A percentile compares a stretch with the other conserved stretches of the same genome.
These are phyloP conservation scores for Protaetia brevitarsis DNA, from an alignment of 1,140 invertebrate species.

Conservation along the genomic window DNA sequence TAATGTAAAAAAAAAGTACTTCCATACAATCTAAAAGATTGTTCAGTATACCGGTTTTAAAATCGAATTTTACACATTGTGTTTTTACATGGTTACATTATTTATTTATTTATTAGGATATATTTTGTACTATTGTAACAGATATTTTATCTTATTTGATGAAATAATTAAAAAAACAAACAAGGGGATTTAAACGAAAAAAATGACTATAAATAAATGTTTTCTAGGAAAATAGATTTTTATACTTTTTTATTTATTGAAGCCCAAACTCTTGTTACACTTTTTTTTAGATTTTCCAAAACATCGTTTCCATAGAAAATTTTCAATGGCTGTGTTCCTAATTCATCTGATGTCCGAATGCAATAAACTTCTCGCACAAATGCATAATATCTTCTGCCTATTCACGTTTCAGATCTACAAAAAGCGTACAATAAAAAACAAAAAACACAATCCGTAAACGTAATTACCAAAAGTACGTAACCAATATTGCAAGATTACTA, in stretches of 20 bases:
- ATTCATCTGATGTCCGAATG: neutral
- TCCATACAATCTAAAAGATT: neutral
- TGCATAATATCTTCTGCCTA: too few relatives aligned
- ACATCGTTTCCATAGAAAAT: too few relatives aligned
- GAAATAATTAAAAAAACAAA: neutral
- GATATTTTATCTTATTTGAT: neutral
- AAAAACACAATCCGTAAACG: too few relatives aligned
- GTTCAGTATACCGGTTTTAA: neutral
- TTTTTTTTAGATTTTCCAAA: neutral
- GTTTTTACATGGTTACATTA: neutral
- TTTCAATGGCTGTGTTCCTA: neutral
- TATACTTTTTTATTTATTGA: constrained; percentile 13
- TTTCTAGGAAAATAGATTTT: neutral
- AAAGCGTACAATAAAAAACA: too few relatives aligned
- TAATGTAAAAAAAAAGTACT: too few relatives aligned
- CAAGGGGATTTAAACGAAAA: neutral
- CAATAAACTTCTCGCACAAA: too few relatives aligned
- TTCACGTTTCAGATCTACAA: too few relatives aligned
- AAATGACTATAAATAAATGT: constrained; percentile 11
- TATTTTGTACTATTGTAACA: constrained; percentile 23
- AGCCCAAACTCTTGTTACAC: neutral
- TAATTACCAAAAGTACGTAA: too few relatives aligned
- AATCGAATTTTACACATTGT: neutral
- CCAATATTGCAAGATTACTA: too few relatives aligned
- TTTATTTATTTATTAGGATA: constrained; percentile 22